These are phyloP conservation scores for Apodemus sylvaticus DNA, from an alignment of 2,113 vertebrate genomes.

Conservation along the genomic window DNA sequence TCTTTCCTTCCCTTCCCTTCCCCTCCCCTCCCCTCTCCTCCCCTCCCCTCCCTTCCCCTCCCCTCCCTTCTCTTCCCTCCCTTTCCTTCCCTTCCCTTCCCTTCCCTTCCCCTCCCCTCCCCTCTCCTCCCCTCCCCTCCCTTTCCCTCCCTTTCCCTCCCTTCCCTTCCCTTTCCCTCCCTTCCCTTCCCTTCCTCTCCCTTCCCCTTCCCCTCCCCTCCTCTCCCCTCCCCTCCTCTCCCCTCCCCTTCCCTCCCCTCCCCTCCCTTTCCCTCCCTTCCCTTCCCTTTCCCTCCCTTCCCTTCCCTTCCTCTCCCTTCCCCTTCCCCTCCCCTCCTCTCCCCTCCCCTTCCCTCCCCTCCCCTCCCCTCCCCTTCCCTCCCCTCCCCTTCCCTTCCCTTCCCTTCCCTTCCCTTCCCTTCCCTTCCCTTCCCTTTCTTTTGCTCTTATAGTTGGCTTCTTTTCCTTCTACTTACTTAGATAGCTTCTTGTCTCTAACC, in stretches of 20 bases:
- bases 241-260: too few relatives aligned
- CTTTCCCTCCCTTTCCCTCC: background rate
- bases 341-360: too few relatives aligned
- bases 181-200: fast-evolving
- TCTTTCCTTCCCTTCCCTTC: too few relatives aligned
- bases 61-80: fast-evolving
- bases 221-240: too few relatives aligned
- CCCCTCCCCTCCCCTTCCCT: too few relatives aligned
- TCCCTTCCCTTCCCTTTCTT: background rate
- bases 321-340: too few relatives aligned
- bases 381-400: too few relatives aligned
- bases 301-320: fast-evolving
- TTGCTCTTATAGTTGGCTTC: background rate
- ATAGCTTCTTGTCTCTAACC: background rate
- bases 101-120: fast-evolving
- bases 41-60: too few relatives aligned
- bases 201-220: fast-evolving
- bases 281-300: fast-evolving
- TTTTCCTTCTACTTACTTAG: background rate
- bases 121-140: background rate
- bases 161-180: too few relatives aligned
- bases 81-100: fast-evolving
- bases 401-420: too few relatives aligned
- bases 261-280: too few relatives aligned
- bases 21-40: too few relatives aligned